Base-by-base conservation (phyloP, 2,888 invertebrate genomes). In the Bombyx huttoni region DNA sequence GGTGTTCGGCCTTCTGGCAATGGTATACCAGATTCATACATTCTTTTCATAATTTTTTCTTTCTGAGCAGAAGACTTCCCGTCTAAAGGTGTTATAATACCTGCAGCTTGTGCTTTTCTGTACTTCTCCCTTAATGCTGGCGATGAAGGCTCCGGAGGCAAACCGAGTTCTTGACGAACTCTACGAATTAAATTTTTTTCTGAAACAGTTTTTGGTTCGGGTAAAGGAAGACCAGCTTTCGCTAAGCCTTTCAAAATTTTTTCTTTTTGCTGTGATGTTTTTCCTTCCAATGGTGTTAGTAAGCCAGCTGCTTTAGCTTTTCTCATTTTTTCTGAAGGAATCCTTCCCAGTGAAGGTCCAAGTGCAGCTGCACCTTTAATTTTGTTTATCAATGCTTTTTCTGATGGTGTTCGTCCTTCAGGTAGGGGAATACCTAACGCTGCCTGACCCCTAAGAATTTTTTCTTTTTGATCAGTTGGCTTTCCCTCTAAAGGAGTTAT, bases 241-340 rank as follows among this genome's bases (percentile, higher is more conserved):
- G 62, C 59, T 54, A 64, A 57, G 3, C 51, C 63, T 54, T 47
- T 60, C 0, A 71, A 14, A 12, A 73, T 62, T 56, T 61, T 60
- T 59, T 68, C 66, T 52, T 68, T 70, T 48, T 70, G 57, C 10
- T 55, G 51, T 5, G 53, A 49, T 10, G 63, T 52, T 59, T 65
- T 65, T 0, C 68, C 68, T 55, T 67, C 63, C 49, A 72, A 53
- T 0, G 70, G 70, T 9, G 62, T 61, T 24, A 68, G 53, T 1
- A 67, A 13, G 0, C 70, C 70, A 3, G 59, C 63, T 7, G 52
- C 59, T 56, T 59, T 58, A 7, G 61, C 63, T 57, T 61, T 57
- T 13, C 56, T 48, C n/a, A 62, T 46, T 53, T 49, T 57, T 48
- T 54, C 55, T 24, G 59, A 58, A 12, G 53, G 51, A n/a, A 49